Conservation (phyloP, 53 echinoderm and acorn worm genomes). For the Patiria pectinifera region DNA sequence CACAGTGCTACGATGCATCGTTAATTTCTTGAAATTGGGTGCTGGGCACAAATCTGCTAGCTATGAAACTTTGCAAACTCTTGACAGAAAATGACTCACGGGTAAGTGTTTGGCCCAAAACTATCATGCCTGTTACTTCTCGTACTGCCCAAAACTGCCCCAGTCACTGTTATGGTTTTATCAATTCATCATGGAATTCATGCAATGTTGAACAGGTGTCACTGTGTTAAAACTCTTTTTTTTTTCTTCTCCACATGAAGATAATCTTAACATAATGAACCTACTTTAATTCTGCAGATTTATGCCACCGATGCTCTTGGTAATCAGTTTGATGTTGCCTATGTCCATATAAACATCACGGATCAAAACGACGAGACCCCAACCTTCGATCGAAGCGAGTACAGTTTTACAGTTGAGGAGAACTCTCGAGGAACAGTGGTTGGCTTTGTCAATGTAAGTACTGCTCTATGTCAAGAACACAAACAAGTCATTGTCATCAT, state of each 20-base stretch:
- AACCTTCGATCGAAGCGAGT: not conserved
- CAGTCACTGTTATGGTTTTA: too few relatives aligned
- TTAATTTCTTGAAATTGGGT: too few relatives aligned
- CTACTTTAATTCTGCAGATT: slow-evolving; percentile 15
- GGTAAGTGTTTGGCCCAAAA: too few relatives aligned
- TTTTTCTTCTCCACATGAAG: not conserved
- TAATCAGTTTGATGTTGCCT: slow-evolving; percentile 1
- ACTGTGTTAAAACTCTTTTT: not conserved
- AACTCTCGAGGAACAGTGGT: slow-evolving; percentile 22
- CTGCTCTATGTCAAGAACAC: not conserved
- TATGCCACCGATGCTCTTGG: not conserved
- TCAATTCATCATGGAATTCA: too few relatives aligned
- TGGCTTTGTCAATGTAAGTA: not conserved
- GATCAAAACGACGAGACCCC: slow-evolving; percentile 57
- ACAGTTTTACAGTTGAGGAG: slow-evolving; percentile 23
- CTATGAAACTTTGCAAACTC: too few relatives aligned
- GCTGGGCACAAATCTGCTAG: too few relatives aligned
- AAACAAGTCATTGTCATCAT: not conserved
- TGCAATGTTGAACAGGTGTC: not conserved
- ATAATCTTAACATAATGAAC: not conserved
- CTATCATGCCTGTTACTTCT: too few relatives aligned
- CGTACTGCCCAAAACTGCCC: too few relatives aligned
- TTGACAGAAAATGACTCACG: too few relatives aligned
- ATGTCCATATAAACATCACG: not conserved
- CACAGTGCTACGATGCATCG: too few relatives aligned